Percentiles rank a stretch among this genome's conserved stretches.
Conservation (phyloP, 92 coral and sea anemone genomes). For the Muricea muricata region DNA sequence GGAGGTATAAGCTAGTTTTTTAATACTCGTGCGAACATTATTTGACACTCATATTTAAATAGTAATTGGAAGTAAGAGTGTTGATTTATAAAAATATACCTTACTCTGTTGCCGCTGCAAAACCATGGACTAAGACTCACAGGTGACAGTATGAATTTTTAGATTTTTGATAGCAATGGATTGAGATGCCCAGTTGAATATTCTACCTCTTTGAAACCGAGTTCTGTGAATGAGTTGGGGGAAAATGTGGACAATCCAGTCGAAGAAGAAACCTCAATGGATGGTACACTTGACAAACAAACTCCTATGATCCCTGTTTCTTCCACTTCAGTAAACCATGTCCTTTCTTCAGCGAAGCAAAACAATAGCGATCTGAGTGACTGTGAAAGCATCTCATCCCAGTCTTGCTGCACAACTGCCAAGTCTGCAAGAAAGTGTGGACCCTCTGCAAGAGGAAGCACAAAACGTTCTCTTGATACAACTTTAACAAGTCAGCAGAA, state of each 20-base stretch:
- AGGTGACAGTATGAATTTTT: not conserved
- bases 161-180: conserved; percentile 19
- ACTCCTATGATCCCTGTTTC: not conserved
- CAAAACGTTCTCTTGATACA: not conserved
- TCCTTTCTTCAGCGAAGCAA: not conserved
- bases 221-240: not conserved
- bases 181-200: not conserved
- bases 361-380: not conserved
- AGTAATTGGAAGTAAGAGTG: too few relatives aligned
- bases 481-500: not conserved
- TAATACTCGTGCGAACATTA: too few relatives aligned
- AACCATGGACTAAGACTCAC: too few relatives aligned
- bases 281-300: not conserved
- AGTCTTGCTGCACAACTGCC: too few relatives aligned
- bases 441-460: not conserved
- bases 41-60: too few relatives aligned
- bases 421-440: too few relatives aligned
- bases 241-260: not conserved
- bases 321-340: not conserved
- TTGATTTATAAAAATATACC: too few relatives aligned
- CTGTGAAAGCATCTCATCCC: not conserved
- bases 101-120: too few relatives aligned
- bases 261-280: not conserved
- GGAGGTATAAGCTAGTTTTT: conserved; percentile 49
- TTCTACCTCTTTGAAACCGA: not conserved